phyloP scores from a whole-genome alignment of 2,888 invertebrate genomes.

The Serrognathus titanus region DNA sequence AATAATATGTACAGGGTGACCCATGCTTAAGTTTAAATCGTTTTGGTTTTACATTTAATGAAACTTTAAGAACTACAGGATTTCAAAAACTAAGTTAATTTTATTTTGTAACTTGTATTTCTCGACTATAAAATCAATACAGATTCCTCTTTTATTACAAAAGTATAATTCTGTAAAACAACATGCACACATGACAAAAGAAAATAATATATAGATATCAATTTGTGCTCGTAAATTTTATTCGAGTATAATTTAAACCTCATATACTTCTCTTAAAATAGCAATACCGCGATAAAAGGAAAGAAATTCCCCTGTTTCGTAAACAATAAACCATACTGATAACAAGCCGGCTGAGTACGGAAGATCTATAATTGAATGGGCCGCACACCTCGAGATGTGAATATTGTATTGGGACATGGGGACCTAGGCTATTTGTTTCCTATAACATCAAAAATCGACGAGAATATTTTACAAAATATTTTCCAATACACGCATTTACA shows the following conservation, averaged over 20 bases:
- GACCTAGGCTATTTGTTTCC: constrained; percentile 44
- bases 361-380: constrained; percentile 40
- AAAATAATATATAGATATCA: background rate
- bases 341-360: constrained; percentile 25
- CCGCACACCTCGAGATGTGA: constrained; percentile 31
- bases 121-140: no score
- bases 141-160: no score
- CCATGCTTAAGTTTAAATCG: no score
- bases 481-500: constrained; percentile 3
- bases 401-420: constrained; percentile 48
- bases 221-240: background rate
- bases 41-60: no score
- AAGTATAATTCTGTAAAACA: no score
- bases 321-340: constrained; percentile 34
- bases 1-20: no score
- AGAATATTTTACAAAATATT: constrained; percentile 25
- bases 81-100: no score
- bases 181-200: no score
- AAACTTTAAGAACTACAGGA: no score
- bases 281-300: constrained; percentile 3
- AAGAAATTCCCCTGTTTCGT: constrained; percentile 15
- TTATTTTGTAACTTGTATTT: no score
- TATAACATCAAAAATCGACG: constrained; percentile 34
- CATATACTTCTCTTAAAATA: background rate
- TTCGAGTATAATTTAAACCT: background rate